Percentiles rank a stretch among this genome's conserved stretches.
Conservation (phyloP, 2,888 invertebrate genomes). For the Ichneumon xanthorius region DNA sequence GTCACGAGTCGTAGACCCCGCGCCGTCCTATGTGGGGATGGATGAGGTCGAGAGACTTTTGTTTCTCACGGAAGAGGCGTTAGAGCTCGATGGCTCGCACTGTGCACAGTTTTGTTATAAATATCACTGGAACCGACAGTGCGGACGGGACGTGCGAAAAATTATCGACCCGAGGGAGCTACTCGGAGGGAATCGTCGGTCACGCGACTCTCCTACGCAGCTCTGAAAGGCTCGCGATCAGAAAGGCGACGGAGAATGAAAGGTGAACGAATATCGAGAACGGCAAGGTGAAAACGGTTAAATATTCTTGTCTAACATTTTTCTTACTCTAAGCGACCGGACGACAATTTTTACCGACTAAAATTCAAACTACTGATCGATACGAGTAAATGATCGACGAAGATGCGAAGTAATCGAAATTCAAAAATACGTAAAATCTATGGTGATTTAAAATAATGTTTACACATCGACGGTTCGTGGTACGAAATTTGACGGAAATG, state of each 20-base stretch:
- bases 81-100: neutral
- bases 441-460: too few species aligned
- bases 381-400: too few species aligned
- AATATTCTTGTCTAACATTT: neutral
- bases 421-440: too few species aligned
- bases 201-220: neutral
- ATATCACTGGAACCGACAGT: neutral
- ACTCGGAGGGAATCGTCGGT: conserved; percentile 18
- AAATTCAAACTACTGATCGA: too few species aligned
- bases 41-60: conserved; percentile 40
- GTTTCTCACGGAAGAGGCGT: conserved; percentile 34
- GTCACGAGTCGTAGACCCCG: conserved; percentile 69
- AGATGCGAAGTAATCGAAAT: too few species aligned
- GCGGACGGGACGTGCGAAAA: conserved; percentile 33
- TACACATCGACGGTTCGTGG: too few species aligned
- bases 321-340: neutral
- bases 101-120: conserved; percentile 5
- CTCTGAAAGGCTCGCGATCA: neutral
- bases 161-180: conserved; percentile 14
- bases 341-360: too few species aligned
- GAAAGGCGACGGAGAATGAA: neutral
- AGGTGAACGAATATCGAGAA: neutral
- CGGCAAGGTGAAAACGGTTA: neutral
- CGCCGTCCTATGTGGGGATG: conserved; percentile 15
- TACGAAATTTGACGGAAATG: too few species aligned